Percentiles rank a stretch among this genome's conserved stretches.
Evolutionary conservation across 1,140 invertebrate genomes (phyloP).

Genomic region (Aphelenchoides besseyi): DNA sequence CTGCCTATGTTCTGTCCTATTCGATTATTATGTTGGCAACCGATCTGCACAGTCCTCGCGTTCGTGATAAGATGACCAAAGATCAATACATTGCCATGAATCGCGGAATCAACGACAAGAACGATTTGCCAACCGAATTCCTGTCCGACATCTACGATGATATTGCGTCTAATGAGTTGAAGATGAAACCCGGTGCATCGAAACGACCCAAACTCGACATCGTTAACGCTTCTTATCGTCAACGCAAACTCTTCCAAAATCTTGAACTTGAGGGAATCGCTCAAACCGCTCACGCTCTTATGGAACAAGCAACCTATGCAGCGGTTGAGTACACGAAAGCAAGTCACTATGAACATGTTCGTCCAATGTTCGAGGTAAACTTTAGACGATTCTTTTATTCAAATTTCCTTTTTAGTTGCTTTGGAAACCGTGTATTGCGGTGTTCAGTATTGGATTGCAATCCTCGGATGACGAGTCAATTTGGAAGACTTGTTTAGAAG

Average conservation of each 20-base stretch:
- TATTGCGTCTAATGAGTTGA: conserved; percentile 96
- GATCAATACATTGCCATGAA: conserved; percentile 98
- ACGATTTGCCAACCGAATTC: conserved; percentile 94
- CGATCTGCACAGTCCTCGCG: conserved; percentile 94
- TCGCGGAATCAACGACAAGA: conserved; percentile 93
- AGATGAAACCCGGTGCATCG: conserved; percentile 84
- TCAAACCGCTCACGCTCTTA: conserved; percentile 88
- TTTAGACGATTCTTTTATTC: no score
- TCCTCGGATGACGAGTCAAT: conserved; percentile 91
- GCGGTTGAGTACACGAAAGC: conserved; percentile 91
- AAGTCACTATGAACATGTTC: conserved; percentile 93
- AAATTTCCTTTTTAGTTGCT: conserved; percentile 75
- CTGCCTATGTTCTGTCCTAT: conserved; percentile 95
- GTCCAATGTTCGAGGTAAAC: conserved; percentile 86
- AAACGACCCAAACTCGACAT: conserved; percentile 71
- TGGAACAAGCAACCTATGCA: conserved; percentile 98
- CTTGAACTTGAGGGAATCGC: conserved; percentile 98
- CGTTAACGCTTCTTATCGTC: conserved; percentile 86
- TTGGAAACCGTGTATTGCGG: conserved; percentile 96
- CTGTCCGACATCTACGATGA: conserved; percentile 96
- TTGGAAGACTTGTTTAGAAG: conserved; percentile 87
- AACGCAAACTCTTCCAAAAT: conserved; percentile 86
- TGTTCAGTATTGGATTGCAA: conserved; percentile 94
- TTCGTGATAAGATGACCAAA: conserved; percentile 98
- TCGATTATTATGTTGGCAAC: conserved; percentile 99